A percentile compares a stretch with the other conserved stretches of the same genome.
These are phyloP conservation scores for Paramormyrops hopkinsi DNA, from an alignment of 2,797 vertebrate genomes.

Conservation along the genomic window DNA sequence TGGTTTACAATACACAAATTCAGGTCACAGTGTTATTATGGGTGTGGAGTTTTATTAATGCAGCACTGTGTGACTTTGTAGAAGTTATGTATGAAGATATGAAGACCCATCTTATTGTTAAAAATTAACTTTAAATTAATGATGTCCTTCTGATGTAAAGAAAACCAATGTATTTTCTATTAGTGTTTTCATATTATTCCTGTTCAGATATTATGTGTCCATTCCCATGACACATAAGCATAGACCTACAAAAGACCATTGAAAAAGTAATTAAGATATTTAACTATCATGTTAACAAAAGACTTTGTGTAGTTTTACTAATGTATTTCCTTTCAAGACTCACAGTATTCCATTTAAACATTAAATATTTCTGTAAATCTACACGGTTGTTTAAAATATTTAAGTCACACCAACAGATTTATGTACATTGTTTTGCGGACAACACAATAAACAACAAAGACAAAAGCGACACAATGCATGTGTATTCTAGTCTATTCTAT, in stretches of 20 bases:
- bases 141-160: not conserved
- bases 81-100: not conserved
- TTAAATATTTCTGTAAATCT: not conserved
- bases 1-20: not conserved
- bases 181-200: not conserved
- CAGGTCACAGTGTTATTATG: not conserved
- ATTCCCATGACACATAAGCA: not conserved
- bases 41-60: not conserved
- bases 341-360: not conserved
- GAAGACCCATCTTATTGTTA: not conserved
- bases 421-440: not conserved
- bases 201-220: not conserved
- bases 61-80: not conserved
- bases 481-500: not conserved
- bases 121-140: not conserved
- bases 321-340: not conserved
- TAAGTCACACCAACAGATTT: not conserved
- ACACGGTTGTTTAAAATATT: not conserved
- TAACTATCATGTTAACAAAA: not conserved
- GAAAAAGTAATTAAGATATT: not conserved
- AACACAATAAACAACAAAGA: not conserved
- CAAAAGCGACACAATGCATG: not conserved
- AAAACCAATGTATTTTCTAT: not conserved
- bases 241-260: not conserved
- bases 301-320: not conserved